A percentile compares a stretch with the other conserved stretches of the same genome.
Conservation (phyloP, 2,797 vertebrate genomes). For the Gila robusta region DNA sequence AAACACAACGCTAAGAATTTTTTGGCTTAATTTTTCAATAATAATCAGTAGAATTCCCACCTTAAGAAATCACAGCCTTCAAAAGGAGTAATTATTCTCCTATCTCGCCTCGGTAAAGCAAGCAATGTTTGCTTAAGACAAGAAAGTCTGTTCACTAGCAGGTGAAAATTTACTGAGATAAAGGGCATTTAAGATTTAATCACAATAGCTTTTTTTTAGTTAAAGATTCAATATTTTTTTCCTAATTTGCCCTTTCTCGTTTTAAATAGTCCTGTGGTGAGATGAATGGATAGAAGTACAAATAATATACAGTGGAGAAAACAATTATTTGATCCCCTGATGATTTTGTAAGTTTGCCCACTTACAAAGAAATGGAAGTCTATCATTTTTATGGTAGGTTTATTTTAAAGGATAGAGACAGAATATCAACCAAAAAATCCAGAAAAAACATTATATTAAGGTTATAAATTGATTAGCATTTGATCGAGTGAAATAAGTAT, state of each 20-base stretch:
- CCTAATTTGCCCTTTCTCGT: neutral
- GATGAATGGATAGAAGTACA: neutral
- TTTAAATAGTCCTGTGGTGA: neutral
- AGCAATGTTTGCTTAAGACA: conserved; percentile 61
- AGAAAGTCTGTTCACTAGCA: conserved; percentile 52
- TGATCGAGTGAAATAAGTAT: no score
- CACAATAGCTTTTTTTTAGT: conserved; percentile 32
- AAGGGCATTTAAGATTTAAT: conserved; percentile 6
- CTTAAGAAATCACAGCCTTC: conserved; percentile 22
- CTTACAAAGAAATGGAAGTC: no score
- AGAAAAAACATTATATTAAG: no score
- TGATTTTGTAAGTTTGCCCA: no score
- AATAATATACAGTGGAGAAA: neutral
- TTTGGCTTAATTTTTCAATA: neutral
- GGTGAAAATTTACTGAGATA: conserved; percentile 50
- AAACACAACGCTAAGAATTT: conserved; percentile 62
- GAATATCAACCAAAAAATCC: no score
- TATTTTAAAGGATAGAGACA: no score
- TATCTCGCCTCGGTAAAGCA: conserved; percentile 30
- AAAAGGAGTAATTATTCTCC: conserved; percentile 46
- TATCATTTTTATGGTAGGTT: no score
- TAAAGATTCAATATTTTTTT: neutral
- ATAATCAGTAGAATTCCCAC: conserved; percentile 8
- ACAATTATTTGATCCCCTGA: no score
- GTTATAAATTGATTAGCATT: no score